phyloP scores from a whole-genome alignment of 92 coral and sea anemone species.

The Porites rus region DNA sequence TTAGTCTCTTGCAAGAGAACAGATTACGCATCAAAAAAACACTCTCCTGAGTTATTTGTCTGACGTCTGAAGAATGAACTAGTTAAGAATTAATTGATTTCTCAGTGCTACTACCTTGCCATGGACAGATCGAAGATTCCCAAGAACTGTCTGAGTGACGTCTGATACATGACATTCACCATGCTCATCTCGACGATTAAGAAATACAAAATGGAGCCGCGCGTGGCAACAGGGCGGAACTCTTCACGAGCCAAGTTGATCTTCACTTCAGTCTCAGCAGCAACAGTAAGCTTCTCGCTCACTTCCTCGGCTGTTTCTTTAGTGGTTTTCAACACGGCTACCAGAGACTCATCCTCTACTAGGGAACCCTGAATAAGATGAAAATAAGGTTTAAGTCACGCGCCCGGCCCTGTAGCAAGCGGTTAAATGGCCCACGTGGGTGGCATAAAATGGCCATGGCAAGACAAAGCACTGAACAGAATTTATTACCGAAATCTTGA shows the following conservation, averaged over 20 bases:
- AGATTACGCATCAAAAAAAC: too few species aligned
- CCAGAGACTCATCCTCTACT: constrained; percentile 92
- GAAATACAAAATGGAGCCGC: constrained; percentile 89
- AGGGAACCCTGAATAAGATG: constrained; percentile 69
- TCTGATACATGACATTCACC: constrained; percentile 94
- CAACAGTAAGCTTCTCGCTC: constrained; percentile 92
- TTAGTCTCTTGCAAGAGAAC: too few species aligned
- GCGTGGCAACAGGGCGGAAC: constrained; percentile 95
- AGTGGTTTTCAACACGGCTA: constrained; percentile 89
- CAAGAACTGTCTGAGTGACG: constrained; percentile 86
- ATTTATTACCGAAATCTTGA: too few species aligned
- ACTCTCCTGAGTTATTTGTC: too few species aligned
- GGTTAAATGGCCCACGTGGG: too few species aligned
- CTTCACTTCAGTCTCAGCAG: constrained; percentile 92
- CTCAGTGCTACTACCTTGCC: constrained; percentile 70
- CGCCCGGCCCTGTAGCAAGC: too few species aligned
- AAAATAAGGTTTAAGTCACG: too few species aligned
- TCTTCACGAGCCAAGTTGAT: constrained; percentile 92
- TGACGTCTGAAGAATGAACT: too few species aligned
- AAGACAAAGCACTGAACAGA: too few species aligned
- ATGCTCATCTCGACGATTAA: constrained; percentile 96
- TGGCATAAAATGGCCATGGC: too few species aligned
- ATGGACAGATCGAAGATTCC: constrained; percentile 91
- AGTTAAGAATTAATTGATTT: too few species aligned
- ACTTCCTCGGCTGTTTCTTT: constrained; percentile 94